These are phyloP conservation scores for Drosophila histrio DNA, from an alignment of 2,888 invertebrate species.

Conservation along the genomic window DNA sequence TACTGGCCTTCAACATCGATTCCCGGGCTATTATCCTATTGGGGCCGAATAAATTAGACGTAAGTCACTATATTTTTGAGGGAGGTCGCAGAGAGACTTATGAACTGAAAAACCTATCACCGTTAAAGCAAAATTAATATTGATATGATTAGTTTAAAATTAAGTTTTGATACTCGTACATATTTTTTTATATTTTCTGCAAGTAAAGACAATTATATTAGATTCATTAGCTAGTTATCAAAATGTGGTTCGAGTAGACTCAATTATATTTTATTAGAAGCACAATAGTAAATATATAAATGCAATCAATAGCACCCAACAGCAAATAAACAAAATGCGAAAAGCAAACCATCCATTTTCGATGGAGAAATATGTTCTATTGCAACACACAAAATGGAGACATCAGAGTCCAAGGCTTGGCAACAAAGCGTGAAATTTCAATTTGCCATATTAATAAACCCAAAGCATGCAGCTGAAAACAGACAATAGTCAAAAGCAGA, in stretches of 20 bases:
- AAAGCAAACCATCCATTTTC: background rate
- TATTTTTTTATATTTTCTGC: too few relatives aligned
- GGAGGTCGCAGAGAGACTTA: too few relatives aligned
- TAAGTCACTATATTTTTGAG: too few relatives aligned
- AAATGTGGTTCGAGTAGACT: background rate
- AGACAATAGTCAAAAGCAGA: slow-evolving; percentile 39
- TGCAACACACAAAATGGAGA: slow-evolving; percentile 21
- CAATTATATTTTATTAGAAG: slow-evolving; percentile 16
- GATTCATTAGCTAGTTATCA: background rate
- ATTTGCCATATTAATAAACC: slow-evolving; percentile 75
- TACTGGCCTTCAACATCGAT: too few relatives aligned
- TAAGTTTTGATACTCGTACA: too few relatives aligned
- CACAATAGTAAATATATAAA: slow-evolving; percentile 9
- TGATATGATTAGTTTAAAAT: too few relatives aligned
- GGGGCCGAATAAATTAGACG: too few relatives aligned
- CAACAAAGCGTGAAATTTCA: slow-evolving; percentile 71
- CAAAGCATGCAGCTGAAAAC: slow-evolving; percentile 44
- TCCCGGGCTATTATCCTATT: too few relatives aligned
- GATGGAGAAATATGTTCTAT: background rate
- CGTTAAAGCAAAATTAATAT: too few relatives aligned
- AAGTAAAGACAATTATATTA: background rate
- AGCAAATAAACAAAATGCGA: background rate
- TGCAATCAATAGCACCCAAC: background rate
- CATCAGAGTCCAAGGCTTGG: slow-evolving; percentile 14
- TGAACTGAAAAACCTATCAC: too few relatives aligned